Conservation (phyloP, 2,113 vertebrate genomes). For the Chamaea fasciata region DNA sequence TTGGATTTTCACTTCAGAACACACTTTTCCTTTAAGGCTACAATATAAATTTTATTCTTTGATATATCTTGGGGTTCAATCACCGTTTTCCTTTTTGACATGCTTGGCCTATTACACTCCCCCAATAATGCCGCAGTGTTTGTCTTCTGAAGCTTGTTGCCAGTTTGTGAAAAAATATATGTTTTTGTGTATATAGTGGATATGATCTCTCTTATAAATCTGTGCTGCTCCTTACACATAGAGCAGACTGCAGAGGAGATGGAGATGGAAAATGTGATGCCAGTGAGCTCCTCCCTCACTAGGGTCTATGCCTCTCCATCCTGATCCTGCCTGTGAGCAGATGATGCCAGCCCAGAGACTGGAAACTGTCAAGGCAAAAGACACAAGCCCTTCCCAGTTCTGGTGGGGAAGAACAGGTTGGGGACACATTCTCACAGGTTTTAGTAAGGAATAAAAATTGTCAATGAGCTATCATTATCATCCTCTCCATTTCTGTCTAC, state of each 20-base stretch:
- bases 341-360: neutral
- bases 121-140: neutral
- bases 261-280: neutral
- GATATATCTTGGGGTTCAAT: neutral
- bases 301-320: neutral
- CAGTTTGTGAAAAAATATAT: neutral
- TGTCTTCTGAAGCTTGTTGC: neutral
- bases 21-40: neutral
- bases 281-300: neutral
- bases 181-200: neutral
- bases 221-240: neutral
- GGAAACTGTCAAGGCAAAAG: neutral
- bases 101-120: neutral
- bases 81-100: neutral
- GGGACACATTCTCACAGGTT: neutral
- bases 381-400: neutral
- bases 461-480: accelerated
- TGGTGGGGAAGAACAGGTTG: neutral
- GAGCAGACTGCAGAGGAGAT: neutral
- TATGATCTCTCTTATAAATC: neutral
- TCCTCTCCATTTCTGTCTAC: neutral
- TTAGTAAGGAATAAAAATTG: neutral
- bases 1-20: neutral
- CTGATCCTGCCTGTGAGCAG: neutral
- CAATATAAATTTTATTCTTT: neutral